These are phyloP conservation scores for Columba guinea DNA, from an alignment of 2,797 vertebrate species.

Conservation along the genomic window DNA sequence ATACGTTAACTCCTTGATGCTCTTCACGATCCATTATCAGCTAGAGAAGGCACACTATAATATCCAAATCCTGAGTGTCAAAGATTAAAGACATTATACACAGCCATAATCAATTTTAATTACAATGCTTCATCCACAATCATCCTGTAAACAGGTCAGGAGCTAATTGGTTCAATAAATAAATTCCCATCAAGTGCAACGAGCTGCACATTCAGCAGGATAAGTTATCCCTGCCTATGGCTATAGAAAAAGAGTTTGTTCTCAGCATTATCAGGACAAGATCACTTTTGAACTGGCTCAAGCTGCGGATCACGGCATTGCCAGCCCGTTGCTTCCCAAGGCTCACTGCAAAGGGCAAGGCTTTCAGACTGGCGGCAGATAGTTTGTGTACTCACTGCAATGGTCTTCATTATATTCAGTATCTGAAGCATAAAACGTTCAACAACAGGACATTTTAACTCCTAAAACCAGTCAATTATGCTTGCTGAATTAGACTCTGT, in stretches of 20 bases:
- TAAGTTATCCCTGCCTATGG: background rate
- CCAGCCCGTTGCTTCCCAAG: background rate
- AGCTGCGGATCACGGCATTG: background rate
- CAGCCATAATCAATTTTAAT: constrained; percentile 24
- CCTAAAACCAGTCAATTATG: constrained; percentile 57
- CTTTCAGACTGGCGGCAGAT: background rate
- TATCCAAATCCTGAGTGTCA: background rate
- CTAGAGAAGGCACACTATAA: background rate
- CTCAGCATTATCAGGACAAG: background rate
- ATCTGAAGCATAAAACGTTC: constrained; percentile 58
- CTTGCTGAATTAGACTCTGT: constrained; percentile 21
- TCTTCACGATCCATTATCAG: background rate
- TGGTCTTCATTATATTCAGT: constrained; percentile 8
- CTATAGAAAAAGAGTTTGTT: background rate
- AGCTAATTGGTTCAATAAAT: constrained; percentile 33
- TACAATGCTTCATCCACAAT: background rate
- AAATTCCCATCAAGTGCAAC: background rate
- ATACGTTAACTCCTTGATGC: background rate
- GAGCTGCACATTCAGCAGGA: background rate
- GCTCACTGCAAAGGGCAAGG: background rate
- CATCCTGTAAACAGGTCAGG: background rate
- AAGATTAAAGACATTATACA: background rate
- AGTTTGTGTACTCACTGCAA: background rate
- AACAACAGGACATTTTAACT: constrained; percentile 59
- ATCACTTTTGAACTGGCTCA: background rate